These are phyloP conservation scores for Pterocles gutturalis DNA, from an alignment of 2,113 vertebrate genomes.

Conservation along the genomic window DNA sequence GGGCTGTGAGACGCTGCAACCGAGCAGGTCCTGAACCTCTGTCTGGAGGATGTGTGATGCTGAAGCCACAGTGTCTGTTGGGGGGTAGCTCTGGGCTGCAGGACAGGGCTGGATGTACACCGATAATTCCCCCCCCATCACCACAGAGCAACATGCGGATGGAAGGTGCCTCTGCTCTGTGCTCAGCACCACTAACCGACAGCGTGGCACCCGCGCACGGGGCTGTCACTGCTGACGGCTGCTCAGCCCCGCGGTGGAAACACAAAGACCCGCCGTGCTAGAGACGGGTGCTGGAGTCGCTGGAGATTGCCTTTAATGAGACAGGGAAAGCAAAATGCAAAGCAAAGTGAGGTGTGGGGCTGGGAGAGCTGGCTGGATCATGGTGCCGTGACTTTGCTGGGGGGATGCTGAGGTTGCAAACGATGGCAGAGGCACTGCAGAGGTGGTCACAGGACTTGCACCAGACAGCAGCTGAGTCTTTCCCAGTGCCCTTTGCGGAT, in stretches of 20 bases:
- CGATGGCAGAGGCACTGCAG: background rate
- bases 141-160: background rate
- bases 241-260: background rate
- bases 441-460: background rate
- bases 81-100: background rate
- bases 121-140: accelerated
- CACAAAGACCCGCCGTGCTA: background rate
- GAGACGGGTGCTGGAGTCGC: background rate
- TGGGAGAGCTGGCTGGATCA: background rate
- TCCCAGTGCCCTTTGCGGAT: background rate
- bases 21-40: background rate
- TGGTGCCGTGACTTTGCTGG: background rate
- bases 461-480: background rate
- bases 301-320: constrained; percentile 25
- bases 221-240: constrained; percentile 11
- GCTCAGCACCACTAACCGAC: background rate
- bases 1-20: background rate
- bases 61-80: background rate
- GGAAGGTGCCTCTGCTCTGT: background rate
- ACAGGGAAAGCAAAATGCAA: constrained; percentile 4
- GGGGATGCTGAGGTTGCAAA: background rate
- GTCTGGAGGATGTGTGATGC: background rate
- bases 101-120: background rate
- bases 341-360: background rate
- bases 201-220: background rate